These are phyloP conservation scores for Lordiphosa stackelbergi DNA, from an alignment of 1,140 invertebrate species.

Conservation along the genomic window DNA sequence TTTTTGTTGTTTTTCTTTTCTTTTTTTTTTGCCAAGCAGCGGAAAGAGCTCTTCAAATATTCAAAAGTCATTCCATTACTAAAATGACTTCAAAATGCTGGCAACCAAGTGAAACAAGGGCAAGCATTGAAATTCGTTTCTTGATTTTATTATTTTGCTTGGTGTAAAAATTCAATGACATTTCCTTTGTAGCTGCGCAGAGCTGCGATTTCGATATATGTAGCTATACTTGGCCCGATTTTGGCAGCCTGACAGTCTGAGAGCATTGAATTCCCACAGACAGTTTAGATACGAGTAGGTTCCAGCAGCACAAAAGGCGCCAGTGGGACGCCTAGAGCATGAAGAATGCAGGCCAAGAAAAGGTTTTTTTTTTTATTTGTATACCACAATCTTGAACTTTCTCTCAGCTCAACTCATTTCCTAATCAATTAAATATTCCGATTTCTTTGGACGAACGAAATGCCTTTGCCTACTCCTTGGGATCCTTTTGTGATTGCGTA, in stretches of 20 bases:
- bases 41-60: constrained; percentile 58
- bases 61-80: constrained; percentile 65
- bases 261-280: constrained; percentile 38
- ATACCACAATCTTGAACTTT: background rate
- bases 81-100: constrained; percentile 51
- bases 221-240: constrained; percentile 36
- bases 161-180: constrained; percentile 51
- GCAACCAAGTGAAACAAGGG: constrained; percentile 28
- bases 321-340: constrained; percentile 37
- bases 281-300: constrained; percentile 25
- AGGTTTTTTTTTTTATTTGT: constrained; percentile 4
- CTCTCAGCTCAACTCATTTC: constrained; percentile 48
- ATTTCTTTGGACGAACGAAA: constrained; percentile 27
- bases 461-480: constrained; percentile 8
- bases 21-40: constrained; percentile 14
- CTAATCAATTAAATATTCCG: constrained; percentile 69
- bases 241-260: constrained; percentile 61
- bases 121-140: constrained; percentile 17
- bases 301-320: constrained; percentile 30
- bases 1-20: constrained; percentile 2
- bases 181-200: constrained; percentile 30
- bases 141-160: constrained; percentile 30
- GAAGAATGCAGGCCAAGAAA: constrained; percentile 23
- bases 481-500: constrained; percentile 60
- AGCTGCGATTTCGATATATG: constrained; percentile 37